Evolutionary conservation across 2,113 vertebrate species (phyloP), one percentile per base, ranked within the genome.

Genomic region (Melanostigma gelatinosum): DNA sequence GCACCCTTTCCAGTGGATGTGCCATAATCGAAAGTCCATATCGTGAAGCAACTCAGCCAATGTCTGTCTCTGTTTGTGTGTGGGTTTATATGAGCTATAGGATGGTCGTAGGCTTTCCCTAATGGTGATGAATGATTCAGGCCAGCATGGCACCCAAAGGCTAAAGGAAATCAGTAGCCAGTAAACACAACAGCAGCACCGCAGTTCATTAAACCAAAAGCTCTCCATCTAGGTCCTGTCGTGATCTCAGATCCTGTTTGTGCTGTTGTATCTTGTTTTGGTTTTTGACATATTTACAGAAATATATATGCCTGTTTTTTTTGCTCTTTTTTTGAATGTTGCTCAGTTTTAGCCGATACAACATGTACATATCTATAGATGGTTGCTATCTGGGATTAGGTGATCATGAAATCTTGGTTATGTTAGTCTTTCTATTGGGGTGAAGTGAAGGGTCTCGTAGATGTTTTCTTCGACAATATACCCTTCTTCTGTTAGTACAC

Each of bases 161-260:
- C 82, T 40, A 91, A 80, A 85, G 85, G 88, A 92, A 90, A 86
- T 89, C 89, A 85, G 88, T 78, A 60, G 55, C 69, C 72, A 66
- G 80, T 78, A 78, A 77, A 91, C 75, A 64, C 48, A 82, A 65
- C 34, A 40, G 72, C 69, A 63, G 61, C 1, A 11, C 63, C 44
- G 74, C 82, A 85, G 10, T 75, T 75, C 65, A 75, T 85, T 70
- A 81, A 71, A 77, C 50, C 27, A 4, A 65, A 66, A 67, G 9
- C 68, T 76, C 55, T 79, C 36, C 58, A 46, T 86, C 58, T 38
- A 2, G 2, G 24, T 67, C 57, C 29, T 22, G 4, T 50, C 6
- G 3, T 3, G 11, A 52, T 11, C 74, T 40, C n/a, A 12, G 3
- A 61, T 3, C 58, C 36, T 11, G 12, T 63, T 75, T 69, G 57